Base-by-base conservation (phyloP, 2,113 vertebrate species). In the Aplodontia rufa region DNA sequence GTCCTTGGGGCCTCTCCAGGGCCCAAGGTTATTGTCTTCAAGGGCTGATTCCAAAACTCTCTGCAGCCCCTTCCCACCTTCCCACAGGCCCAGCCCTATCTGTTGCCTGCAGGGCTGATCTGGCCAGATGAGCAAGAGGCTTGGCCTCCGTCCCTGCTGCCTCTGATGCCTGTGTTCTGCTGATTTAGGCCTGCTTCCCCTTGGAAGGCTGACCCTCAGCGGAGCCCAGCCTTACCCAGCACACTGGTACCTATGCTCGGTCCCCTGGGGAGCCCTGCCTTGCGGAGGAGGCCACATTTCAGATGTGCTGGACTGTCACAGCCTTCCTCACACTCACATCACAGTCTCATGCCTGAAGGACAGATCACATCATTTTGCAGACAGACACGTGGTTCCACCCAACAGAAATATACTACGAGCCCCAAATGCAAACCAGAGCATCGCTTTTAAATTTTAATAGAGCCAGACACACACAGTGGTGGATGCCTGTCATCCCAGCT, bases 41-140 rank as follows among this genome's bases (percentile, higher is more conserved):
- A 3, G 14, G n/a, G 28, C 20, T 4, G 35, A 9, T 49, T 69
- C 28, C 3, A 16, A 28, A 55, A 37, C 60, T 49, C 60, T 66
- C 51, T 3, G 1, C 40, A 9, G 24, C 8, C n/a, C n/a, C n/a
- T n/a, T n/a, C 17, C 74, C 28, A 16, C 13, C n/a, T 0, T 2
- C 47, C 47, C 11, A 17, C 26, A 13, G 58, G 60, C 28, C 53
- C 8, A 5, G 58, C 19, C 47, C 74, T 14, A n/a, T n/a, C n/a
- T n/a, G n/a, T 37, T 14, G 37, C 69, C 71, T 64, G 53, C 6
- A 1, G 26, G 20, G 32, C 60, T 62, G 60, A 74, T 28, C 35
- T 64, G 45, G 45, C 69, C 26, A 2, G 1, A 13, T 30, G 8
- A 5, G 42, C 58, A 40, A 40, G 51, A 8, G 51, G 32, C 16